Conservation (phyloP, 2,113 vertebrate genomes). For the Chaetura pelagica region DNA sequence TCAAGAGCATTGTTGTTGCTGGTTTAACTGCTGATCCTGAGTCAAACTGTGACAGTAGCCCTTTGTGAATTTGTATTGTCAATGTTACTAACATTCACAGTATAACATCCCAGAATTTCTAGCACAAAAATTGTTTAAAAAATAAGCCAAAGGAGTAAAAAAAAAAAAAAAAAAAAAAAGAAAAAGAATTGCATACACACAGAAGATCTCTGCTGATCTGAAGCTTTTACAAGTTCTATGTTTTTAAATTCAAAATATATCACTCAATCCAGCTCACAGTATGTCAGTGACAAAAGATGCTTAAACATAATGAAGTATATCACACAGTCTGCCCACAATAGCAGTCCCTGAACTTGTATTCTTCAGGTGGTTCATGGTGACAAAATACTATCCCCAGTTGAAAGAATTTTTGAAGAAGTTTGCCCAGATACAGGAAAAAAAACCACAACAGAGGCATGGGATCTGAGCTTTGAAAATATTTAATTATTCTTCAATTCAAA, state of each 20-base stretch:
- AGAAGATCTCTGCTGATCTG: neutral
- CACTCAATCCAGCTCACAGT: neutral
- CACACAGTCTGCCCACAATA: neutral
- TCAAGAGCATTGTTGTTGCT: too few species aligned
- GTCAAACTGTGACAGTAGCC: too few species aligned
- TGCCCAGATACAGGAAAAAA: neutral
- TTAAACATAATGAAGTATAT: neutral
- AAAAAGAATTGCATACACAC: neutral
- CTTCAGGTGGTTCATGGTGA: neutral
- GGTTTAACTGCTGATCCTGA: too few species aligned
- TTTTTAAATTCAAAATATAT: neutral
- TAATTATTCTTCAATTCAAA: neutral
- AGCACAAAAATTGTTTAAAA: neutral
- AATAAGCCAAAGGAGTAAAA: neutral
- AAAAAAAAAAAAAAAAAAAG: too few species aligned
- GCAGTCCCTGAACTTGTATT: neutral
- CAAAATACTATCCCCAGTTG: neutral
- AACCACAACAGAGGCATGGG: neutral
- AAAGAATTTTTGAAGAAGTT: neutral
- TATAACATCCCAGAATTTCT: neutral
- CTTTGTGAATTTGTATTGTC: too few species aligned
- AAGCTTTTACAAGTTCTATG: neutral
- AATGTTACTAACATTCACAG: neutral
- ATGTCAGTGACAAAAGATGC: neutral
- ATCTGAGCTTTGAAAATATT: neutral